phyloP scores from a whole-genome alignment of 2,113 vertebrate species.

The Rallus limicola region DNA sequence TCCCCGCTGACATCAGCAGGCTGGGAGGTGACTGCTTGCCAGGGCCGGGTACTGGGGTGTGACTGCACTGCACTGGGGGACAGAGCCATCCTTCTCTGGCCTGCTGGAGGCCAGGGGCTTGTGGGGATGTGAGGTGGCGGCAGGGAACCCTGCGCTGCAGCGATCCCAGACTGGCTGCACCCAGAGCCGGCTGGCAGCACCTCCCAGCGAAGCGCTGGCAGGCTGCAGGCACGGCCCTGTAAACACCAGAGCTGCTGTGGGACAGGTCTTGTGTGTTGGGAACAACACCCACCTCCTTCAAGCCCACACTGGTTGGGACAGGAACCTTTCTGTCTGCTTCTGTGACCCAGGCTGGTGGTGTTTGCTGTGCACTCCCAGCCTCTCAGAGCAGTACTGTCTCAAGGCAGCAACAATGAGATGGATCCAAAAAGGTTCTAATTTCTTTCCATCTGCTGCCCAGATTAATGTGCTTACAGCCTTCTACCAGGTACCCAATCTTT shows the following conservation, averaged over 20 bases:
- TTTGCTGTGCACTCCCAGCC: neutral
- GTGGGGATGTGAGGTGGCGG: neutral
- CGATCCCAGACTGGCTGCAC: neutral
- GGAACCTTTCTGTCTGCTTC: neutral
- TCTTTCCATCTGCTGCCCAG: neutral
- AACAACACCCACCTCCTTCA: neutral
- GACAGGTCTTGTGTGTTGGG: neutral
- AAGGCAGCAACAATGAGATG: neutral
- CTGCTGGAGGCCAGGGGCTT: neutral
- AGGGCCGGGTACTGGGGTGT: rapidly evolving
- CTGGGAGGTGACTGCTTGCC: neutral
- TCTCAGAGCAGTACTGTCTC: neutral
- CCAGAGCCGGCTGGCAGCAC: neutral
- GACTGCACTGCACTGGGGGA: neutral
- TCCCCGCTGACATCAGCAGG: neutral
- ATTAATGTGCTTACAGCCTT: neutral
- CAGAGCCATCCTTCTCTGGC: neutral
- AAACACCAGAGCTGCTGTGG: neutral
- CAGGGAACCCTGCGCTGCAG: neutral
- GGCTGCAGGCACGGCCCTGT: neutral
- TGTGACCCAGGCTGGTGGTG: neutral
- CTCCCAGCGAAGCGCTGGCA: neutral
- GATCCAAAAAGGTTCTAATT: neutral
- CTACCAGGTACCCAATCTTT: neutral
- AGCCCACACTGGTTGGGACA: neutral